These are phyloP conservation scores for Nebria ingens DNA, from an alignment of 1,140 invertebrate genomes.

Conservation along the genomic window DNA sequence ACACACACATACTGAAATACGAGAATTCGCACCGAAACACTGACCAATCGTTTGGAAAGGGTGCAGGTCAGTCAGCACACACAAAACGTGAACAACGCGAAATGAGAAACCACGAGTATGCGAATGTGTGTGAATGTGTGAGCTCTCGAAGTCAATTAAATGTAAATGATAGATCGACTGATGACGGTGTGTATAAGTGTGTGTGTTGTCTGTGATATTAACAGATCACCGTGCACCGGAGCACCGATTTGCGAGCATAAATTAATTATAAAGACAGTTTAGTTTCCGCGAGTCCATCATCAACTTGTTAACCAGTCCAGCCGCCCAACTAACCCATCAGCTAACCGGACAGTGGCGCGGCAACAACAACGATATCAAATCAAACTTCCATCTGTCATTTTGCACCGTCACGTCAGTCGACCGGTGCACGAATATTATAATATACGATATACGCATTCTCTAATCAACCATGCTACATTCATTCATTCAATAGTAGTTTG, in stretches of 20 bases:
- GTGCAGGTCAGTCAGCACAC: background rate
- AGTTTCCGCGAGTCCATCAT: background rate
- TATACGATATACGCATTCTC: no score
- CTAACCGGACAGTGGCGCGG: no score
- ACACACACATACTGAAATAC: no score
- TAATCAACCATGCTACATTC: no score
- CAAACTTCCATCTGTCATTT: conserved; percentile 9
- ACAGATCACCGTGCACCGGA: conserved; percentile 22
- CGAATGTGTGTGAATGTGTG: background rate
- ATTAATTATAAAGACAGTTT: conserved; percentile 17
- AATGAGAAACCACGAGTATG: background rate
- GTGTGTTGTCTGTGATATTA: conserved; percentile 24
- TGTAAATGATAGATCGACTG: conserved; percentile 25
- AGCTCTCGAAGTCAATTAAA: conserved; percentile 25
- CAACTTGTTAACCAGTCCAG: background rate
- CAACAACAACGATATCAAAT: conserved; percentile 1
- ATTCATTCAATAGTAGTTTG: no score
- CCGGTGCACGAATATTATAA: no score
- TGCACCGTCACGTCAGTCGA: no score
- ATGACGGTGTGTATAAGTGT: no score
- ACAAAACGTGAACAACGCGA: background rate
- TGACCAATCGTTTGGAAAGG: no score
- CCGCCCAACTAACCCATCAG: background rate
- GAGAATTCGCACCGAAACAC: no score
- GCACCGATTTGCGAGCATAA: conserved; percentile 16